Conservation (phyloP, 2,113 vertebrate genomes). For the Chroicocephalus ridibundus region DNA sequence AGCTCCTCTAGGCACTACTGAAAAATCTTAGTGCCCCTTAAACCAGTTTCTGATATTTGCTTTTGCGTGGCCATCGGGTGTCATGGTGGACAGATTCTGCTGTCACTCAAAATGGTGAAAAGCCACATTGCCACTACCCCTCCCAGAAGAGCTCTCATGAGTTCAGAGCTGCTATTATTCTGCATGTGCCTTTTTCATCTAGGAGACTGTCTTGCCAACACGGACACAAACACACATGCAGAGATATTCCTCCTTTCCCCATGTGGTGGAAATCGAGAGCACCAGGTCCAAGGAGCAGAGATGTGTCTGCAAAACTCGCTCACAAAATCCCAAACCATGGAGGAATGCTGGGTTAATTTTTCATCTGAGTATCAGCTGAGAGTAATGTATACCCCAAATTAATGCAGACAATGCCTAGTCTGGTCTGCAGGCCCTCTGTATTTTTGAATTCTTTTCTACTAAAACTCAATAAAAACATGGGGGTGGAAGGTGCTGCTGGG, state of each 20-base stretch:
- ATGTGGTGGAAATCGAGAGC: background rate
- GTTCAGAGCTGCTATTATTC: background rate
- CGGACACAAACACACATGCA: fast-evolving
- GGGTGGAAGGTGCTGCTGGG: constrained; percentile 69
- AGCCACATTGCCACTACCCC: background rate
- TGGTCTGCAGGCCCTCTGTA: constrained; percentile 56
- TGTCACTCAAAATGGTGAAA: background rate
- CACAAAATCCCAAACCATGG: background rate
- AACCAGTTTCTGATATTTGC: background rate
- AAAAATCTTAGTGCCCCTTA: background rate
- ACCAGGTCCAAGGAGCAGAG: background rate
- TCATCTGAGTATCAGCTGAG: constrained; percentile 38
- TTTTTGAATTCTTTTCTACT: constrained; percentile 66
- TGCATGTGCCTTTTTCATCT: background rate
- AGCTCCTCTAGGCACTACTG: background rate
- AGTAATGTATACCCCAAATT: constrained; percentile 65
- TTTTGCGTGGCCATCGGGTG: background rate
- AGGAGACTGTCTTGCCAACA: background rate
- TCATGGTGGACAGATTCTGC: background rate
- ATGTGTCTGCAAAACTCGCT: background rate
- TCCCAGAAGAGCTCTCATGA: background rate
- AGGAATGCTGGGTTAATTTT: constrained; percentile 55
- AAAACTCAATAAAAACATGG: constrained; percentile 67
- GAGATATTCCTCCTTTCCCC: background rate
- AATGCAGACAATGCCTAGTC: constrained; percentile 61